Evolutionary conservation across 2,888 invertebrate species (phyloP).

Genomic region (Esperia sulphurella): DNA sequence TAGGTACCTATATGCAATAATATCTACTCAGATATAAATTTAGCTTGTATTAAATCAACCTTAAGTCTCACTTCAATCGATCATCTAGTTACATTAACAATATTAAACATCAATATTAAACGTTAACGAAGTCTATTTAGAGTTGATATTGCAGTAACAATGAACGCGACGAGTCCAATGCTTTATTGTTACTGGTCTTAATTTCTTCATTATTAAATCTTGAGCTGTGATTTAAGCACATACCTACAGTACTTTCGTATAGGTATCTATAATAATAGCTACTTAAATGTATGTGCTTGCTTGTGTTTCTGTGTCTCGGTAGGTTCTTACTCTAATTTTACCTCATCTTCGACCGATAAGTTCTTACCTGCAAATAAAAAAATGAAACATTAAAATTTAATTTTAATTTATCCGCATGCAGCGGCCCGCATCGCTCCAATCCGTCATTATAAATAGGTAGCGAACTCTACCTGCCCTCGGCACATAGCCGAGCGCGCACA

Average conservation of each 20-base stretch:
- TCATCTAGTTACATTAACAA: too few relatives aligned
- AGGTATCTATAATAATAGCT: background rate
- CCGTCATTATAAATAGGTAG: constrained; percentile 64
- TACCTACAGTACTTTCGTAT: background rate
- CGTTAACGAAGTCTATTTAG: background rate
- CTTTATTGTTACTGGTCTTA: constrained; percentile 11
- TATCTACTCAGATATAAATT: background rate
- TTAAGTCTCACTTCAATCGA: background rate
- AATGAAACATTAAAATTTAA: constrained; percentile 34
- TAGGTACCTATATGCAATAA: too few relatives aligned
- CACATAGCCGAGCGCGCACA: constrained; percentile 62
- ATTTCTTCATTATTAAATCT: constrained; percentile 9
- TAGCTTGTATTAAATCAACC: background rate
- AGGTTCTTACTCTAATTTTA: background rate
- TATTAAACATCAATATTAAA: too few relatives aligned
- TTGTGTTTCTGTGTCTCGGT: constrained; percentile 15
- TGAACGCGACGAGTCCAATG: background rate
- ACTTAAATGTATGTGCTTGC: constrained; percentile 13
- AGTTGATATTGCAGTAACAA: background rate
- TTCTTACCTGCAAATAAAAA: constrained; percentile 64
- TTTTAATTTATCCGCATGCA: constrained; percentile 37
- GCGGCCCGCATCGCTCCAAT: constrained; percentile 35
- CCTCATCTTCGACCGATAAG: background rate
- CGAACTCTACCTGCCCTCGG: constrained; percentile 61
- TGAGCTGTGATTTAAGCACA: constrained; percentile 5